Evolutionary conservation across 2,797 vertebrate species (phyloP).

Genomic region (Aplochiton taeniatus): DNA sequence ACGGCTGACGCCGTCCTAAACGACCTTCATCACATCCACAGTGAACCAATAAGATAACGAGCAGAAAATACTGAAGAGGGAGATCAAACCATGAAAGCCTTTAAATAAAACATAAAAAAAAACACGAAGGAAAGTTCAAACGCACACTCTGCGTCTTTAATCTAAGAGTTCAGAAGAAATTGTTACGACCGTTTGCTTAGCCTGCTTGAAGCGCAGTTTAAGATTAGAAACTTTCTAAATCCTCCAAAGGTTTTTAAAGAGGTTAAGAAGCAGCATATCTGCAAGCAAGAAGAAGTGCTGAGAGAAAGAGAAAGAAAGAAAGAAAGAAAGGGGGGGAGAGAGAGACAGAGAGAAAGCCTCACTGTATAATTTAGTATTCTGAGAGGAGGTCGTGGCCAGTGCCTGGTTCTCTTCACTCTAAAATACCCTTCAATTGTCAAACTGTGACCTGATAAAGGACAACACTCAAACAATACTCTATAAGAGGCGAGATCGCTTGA

Average conservation of each 20-base stretch:
- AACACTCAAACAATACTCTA: too few relatives aligned
- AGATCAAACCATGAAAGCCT: not conserved
- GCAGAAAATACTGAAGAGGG: not conserved
- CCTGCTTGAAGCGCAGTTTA: slow-evolving; percentile 20
- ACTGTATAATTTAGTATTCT: too few relatives aligned
- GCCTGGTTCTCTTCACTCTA: slow-evolving; percentile 27
- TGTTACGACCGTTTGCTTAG: slow-evolving; percentile 20
- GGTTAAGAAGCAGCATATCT: slow-evolving; percentile 30
- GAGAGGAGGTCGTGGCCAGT: too few relatives aligned
- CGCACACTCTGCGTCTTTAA: slow-evolving; percentile 11
- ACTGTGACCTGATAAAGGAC: too few relatives aligned
- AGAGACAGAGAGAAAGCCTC: too few relatives aligned
- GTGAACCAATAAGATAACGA: too few relatives aligned
- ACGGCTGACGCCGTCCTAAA: too few relatives aligned
- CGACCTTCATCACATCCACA: too few relatives aligned
- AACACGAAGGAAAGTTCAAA: slow-evolving; percentile 8
- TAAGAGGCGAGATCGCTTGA: too few relatives aligned
- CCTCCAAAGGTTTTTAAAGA: slow-evolving; percentile 36
- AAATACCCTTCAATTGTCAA: too few relatives aligned
- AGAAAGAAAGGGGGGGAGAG: slow-evolving; percentile 10
- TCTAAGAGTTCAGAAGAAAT: not conserved
- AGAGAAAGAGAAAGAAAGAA: slow-evolving; percentile 16
- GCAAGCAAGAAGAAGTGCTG: slow-evolving; percentile 33
- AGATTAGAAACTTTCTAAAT: slow-evolving; percentile 11
- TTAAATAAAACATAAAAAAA: slow-evolving; percentile 13